Evolutionary conservation across 35 echinoderm and acorn worm genomes (phyloP).

Genomic region (Patiria miniata): DNA sequence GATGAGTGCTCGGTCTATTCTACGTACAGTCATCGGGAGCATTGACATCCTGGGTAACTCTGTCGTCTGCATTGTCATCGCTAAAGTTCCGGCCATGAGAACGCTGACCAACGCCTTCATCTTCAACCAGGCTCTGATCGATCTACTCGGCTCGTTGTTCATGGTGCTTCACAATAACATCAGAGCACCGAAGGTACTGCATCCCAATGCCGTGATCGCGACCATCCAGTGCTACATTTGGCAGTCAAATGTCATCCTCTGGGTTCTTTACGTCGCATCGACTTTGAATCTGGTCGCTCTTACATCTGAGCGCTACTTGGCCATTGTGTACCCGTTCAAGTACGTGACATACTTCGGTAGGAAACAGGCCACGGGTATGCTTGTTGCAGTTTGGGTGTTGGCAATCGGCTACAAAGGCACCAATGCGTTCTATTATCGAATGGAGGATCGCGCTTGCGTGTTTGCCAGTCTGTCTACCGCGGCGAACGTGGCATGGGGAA

Average conservation of each 20-base stretch:
- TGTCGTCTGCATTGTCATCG: slow-evolving; percentile 41
- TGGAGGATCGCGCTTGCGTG: neutral
- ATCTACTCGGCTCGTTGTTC: slow-evolving; percentile 38
- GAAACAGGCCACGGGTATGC: neutral
- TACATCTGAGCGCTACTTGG: slow-evolving; percentile 68
- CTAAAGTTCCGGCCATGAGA: neutral
- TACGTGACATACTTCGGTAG: slow-evolving; percentile 38
- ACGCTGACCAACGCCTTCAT: slow-evolving; percentile 59
- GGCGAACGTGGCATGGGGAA: neutral
- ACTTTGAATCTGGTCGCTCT: slow-evolving; percentile 70
- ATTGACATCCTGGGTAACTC: slow-evolving; percentile 41
- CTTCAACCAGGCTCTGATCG: slow-evolving; percentile 35
- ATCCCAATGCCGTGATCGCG: neutral
- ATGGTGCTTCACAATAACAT: slow-evolving; percentile 20
- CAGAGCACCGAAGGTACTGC: neutral
- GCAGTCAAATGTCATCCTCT: slow-evolving; percentile 51
- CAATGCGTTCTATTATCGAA: neutral
- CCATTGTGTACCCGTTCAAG: slow-evolving; percentile 58
- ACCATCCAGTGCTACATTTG: slow-evolving; percentile 55
- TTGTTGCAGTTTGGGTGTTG: slow-evolving; percentile 8
- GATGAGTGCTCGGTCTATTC: neutral
- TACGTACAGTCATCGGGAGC: slow-evolving; percentile 28
- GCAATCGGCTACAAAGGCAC: slow-evolving; percentile 1
- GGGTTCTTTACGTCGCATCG: slow-evolving; percentile 55
- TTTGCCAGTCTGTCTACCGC: neutral